Evolutionary conservation across 2,113 vertebrate species (phyloP), one percentile per base, ranked within the genome.

Genomic region (Corydoras sp.): DNA sequence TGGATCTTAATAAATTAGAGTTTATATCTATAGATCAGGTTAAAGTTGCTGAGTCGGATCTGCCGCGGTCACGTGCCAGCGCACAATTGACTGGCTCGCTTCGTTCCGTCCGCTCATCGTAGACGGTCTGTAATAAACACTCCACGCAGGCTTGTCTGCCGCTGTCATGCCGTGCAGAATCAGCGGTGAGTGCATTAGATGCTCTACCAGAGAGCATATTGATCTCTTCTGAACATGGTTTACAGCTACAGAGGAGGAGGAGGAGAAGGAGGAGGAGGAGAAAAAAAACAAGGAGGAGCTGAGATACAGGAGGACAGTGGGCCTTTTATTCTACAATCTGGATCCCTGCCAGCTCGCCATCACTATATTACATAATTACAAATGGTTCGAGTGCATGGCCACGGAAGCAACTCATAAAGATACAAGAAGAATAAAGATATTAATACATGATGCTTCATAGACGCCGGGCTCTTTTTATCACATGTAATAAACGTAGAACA

Each of bases 181-280:
- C 71, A 67, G 77, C 59, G 63, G 65, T 60, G 67, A 75, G 73
- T 77, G 66, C 80, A 83, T 81, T 80, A 80, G 80, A 65, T 62
- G 73, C 69, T 72, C 70, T 66, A 74, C 77, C 80, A 32, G 78
- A 81, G 78, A 80, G 55, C 48, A 29, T 78, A 83, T 83, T 55
- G 80, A 83, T 83, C 74, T 30, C 49, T 63, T 75, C 50, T 48
- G 74, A 73, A 72, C 76, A 78, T 68, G 62, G 76, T 76, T 82
- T 73, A 77, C 61, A 81, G 77, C 72, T 76, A 74, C 65, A 24
- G 18, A 76, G 69, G 53, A 9, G 10, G 10, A 68, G 13, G 30
- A 59, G n/a, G 14, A 68, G 43, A 77, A 53, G 18, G 18, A 76
- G 69, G 53, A 9, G 10, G 10, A 68, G 13, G 30, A 59, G n/a